Evolutionary conservation across 2,797 vertebrate genomes (phyloP).

Genomic region (Sternotherus odoratus): DNA sequence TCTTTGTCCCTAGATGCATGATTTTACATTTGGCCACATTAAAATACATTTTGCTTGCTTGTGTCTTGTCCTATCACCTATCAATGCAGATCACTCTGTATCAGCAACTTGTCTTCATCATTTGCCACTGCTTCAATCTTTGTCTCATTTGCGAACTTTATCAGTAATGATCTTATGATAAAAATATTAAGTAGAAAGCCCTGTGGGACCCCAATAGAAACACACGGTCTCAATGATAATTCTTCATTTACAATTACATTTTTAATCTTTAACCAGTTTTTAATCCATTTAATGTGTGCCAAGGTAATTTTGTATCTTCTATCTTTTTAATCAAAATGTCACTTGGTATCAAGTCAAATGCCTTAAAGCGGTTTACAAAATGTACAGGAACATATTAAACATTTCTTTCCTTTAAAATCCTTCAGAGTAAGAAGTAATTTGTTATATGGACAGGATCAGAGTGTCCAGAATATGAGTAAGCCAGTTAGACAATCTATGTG

Average conservation of each 20-base stretch:
- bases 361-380: not conserved
- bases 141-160: not conserved
- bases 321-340: not conserved
- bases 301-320: not conserved
- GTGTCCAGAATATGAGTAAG: not conserved
- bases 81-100: not conserved
- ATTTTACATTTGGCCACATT: not conserved
- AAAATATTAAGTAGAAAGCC: not conserved
- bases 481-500: not conserved
- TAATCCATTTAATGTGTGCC: not conserved
- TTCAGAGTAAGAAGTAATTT: not conserved
- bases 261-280: not conserved
- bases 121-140: not conserved
- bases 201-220: not conserved
- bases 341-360: not conserved
- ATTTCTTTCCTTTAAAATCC: not conserved
- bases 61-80: not conserved
- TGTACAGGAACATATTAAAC: not conserved
- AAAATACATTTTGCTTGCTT: not conserved
- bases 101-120: not conserved
- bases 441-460: not conserved
- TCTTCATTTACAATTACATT: not conserved
- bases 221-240: not conserved
- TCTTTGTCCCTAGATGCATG: not conserved
- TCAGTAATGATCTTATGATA: not conserved